Evolutionary conservation across 2,113 vertebrate genomes (phyloP), one percentile per base, ranked within the genome.

Genomic region (Lates calcarifer): DNA sequence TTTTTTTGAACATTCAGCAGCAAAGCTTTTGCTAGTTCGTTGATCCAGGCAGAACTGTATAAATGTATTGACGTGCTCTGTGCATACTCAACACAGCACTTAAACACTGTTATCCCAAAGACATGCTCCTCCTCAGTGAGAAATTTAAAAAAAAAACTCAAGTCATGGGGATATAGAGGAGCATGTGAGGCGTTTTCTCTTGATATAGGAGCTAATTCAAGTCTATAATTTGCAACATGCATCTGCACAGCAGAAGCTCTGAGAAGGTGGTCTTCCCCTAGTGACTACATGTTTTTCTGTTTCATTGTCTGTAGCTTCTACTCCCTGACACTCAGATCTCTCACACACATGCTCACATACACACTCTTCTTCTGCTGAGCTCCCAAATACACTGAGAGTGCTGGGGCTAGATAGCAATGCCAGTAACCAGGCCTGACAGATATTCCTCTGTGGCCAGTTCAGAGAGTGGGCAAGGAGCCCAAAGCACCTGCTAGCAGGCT

Each of bases 401-500:
- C 43, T 39, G 39, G 61, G 33, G 61, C 83, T 90, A 78, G 85
- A 92, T 83, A 89, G 85, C 85, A 75, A 61, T 15, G 66, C 81
- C 87, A 83, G 83, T 93, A 94, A 94, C 77, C 82, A 73, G 87
- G 69, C 81, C 85, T 94, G 94, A 94, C 94, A 94, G 91, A 88
- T 89, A 91, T 85, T 94, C 94, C 93, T 91, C 74, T 84, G 91
- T 91, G 93, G 88, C 87, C 81, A 62, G 91, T 84, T 85, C 87
- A 91, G 80, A 81, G 84, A 90, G 89, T 87, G 80, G 91, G 90
- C 90, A 90, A 51, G 55, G 47, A 69, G 90, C 93, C 90, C 56
- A 41, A 79, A 90, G 87, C 93, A 93, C 91, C 94, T 93, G 93
- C 90, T 87, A 65, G 80, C 62, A 74, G 77, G 62, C 73, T 35